These are phyloP conservation scores for Fistularia commersonii DNA, from an alignment of 2,797 vertebrate species.

Conservation along the genomic window DNA sequence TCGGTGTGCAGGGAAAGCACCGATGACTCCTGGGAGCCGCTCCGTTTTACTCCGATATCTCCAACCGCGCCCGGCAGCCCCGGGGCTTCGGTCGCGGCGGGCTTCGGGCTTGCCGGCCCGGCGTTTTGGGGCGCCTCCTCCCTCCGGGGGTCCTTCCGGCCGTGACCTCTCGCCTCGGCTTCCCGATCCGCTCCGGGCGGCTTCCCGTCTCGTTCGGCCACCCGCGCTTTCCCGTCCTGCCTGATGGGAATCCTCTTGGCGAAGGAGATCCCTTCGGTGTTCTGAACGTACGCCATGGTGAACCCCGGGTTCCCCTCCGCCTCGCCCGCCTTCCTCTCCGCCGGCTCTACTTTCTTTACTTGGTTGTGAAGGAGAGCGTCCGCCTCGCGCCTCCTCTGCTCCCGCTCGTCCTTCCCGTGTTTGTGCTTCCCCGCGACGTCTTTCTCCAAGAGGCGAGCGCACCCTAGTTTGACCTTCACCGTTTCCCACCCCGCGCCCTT, in stretches of 20 bases:
- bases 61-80: constrained; percentile 24
- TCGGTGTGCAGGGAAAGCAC: constrained; percentile 55
- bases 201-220: constrained; percentile 33
- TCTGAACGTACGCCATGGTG: constrained; percentile 60
- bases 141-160: constrained; percentile 6
- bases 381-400: background rate
- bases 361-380: constrained; percentile 5
- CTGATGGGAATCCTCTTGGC: constrained; percentile 62
- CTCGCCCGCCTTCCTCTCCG: constrained; percentile 25
- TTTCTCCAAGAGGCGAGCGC: constrained; percentile 24
- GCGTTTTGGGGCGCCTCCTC: constrained; percentile 13
- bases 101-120: constrained; percentile 1
- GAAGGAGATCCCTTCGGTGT: constrained; percentile 63
- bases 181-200: constrained; percentile 15
- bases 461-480: constrained; percentile 29
- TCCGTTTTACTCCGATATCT: constrained; percentile 40
- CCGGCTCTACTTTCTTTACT: constrained; percentile 20
- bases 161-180: background rate
- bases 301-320: constrained; percentile 56
- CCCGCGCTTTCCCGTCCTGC: constrained; percentile 50
- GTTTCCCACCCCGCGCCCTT: constrained; percentile 34
- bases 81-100: no score
- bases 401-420: constrained; percentile 24
- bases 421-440: constrained; percentile 30
- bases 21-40: constrained; percentile 14